Conservation (phyloP, 2,888 invertebrate species). For the Zeuzera pyrina region DNA sequence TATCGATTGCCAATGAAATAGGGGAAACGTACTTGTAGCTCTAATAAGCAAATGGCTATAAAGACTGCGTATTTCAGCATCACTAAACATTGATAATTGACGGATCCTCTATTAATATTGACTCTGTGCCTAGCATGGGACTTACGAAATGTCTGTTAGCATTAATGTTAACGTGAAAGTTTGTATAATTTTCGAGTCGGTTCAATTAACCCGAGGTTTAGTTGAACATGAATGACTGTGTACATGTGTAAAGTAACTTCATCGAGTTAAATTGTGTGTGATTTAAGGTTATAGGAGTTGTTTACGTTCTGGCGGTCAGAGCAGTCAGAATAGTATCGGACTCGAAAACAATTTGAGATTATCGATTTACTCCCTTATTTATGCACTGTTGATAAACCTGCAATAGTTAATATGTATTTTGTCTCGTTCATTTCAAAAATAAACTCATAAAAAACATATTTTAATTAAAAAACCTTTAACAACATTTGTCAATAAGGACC, state of each 20-base stretch:
- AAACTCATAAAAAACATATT: too few species aligned
- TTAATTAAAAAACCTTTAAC: too few species aligned
- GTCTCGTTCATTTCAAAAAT: too few species aligned
- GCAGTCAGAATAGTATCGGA: too few species aligned
- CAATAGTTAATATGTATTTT: too few species aligned
- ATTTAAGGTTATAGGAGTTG: constrained; percentile 17
- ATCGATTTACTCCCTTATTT: too few species aligned
- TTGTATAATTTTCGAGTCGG: constrained; percentile 42
- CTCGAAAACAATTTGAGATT: not conserved
- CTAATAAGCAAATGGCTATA: too few species aligned
- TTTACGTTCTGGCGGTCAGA: constrained; percentile 5
- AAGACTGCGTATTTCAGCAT: constrained; percentile 52
- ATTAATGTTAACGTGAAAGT: constrained; percentile 39
- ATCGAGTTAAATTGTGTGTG: constrained; percentile 36
- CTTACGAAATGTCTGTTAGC: constrained; percentile 31
- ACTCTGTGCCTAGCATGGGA: constrained; percentile 35
- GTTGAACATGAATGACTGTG: not conserved
- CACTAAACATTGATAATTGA: constrained; percentile 63
- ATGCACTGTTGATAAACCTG: too few species aligned
- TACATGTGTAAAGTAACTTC: constrained; percentile 21
- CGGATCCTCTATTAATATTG: constrained; percentile 64
- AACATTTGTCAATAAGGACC: too few species aligned
- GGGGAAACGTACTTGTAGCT: too few species aligned
- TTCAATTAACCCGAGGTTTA: constrained; percentile 28
- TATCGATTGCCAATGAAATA: too few species aligned